A percentile compares a stretch with the other conserved stretches of the same genome.
Conservation (phyloP, 2,113 vertebrate species). For the Megaceryle torquata region DNA sequence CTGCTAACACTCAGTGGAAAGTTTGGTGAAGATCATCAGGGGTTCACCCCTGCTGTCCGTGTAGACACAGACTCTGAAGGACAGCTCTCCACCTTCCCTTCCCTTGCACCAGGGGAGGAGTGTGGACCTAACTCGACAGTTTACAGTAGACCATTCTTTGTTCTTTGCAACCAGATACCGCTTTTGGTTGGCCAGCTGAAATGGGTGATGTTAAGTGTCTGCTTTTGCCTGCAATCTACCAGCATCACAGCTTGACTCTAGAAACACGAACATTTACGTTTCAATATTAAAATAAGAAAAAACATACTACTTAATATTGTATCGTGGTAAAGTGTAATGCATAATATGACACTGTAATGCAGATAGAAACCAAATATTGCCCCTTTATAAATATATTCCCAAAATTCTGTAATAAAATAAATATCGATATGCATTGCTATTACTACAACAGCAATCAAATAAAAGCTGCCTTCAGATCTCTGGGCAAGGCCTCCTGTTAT, state of each 20-base stretch:
- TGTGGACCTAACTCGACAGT: background rate
- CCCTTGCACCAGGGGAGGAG: background rate
- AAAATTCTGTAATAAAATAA: background rate
- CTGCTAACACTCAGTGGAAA: background rate
- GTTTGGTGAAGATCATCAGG: background rate
- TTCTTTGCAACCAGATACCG: background rate
- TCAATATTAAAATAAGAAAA: background rate
- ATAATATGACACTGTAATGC: background rate
- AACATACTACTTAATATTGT: background rate
- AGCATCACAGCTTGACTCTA: background rate
- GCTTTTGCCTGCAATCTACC: background rate
- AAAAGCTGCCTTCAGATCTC: background rate
- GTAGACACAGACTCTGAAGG: background rate
- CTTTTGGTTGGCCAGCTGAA: background rate
- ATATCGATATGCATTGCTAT: background rate
- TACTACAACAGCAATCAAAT: background rate
- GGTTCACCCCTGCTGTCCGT: rapidly evolving
- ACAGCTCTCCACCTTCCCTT: background rate
- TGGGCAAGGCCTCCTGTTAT: background rate
- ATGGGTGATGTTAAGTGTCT: background rate
- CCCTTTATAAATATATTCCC: background rate
- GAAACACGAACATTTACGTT: background rate
- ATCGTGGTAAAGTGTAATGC: background rate
- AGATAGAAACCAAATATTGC: background rate
- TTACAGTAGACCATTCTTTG: background rate